Percentiles rank a stretch among this genome's conserved stretches.
Conservation (phyloP, 64 coral and sea anemone species). For the Stylophora pistillata region DNA sequence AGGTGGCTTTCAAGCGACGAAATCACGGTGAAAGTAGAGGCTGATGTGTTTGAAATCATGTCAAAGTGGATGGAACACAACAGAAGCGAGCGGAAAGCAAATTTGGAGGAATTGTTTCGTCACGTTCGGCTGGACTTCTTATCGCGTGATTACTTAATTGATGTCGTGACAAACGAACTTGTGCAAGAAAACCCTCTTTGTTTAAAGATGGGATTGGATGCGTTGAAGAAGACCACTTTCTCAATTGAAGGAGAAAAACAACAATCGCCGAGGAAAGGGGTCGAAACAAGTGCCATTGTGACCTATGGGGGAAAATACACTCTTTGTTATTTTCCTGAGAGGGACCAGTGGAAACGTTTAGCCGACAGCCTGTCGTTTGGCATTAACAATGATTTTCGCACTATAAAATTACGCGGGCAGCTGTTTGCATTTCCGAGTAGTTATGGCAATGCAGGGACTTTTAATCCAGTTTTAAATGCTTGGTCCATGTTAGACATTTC, state of each 20-base stretch:
- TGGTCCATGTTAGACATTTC: not conserved
- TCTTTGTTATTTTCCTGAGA: not conserved
- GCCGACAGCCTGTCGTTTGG: not conserved
- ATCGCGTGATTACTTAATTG: not conserved
- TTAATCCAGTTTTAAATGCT: not conserved
- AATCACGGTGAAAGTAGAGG: not conserved
- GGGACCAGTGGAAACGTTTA: not conserved
- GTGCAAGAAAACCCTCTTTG: not conserved
- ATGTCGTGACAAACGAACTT: constrained; percentile 6
- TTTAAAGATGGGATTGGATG: not conserved
- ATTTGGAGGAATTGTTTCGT: not conserved
- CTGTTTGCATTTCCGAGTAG: not conserved
- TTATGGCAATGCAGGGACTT: not conserved
- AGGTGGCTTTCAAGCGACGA: constrained; percentile 7
- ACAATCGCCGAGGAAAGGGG: not conserved
- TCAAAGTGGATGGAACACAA: not conserved
- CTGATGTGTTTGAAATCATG: not conserved
- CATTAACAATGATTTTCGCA: not conserved
- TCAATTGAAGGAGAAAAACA: not conserved
- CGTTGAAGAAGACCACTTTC: not conserved
- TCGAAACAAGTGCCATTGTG: not conserved
- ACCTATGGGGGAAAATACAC: not conserved
- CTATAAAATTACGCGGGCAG: not conserved
- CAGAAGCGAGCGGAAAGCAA: not conserved
- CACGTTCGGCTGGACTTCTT: not conserved